Evolutionary conservation across 2,113 vertebrate species (phyloP).

Genomic region (Benitochromis conjunctus): DNA sequence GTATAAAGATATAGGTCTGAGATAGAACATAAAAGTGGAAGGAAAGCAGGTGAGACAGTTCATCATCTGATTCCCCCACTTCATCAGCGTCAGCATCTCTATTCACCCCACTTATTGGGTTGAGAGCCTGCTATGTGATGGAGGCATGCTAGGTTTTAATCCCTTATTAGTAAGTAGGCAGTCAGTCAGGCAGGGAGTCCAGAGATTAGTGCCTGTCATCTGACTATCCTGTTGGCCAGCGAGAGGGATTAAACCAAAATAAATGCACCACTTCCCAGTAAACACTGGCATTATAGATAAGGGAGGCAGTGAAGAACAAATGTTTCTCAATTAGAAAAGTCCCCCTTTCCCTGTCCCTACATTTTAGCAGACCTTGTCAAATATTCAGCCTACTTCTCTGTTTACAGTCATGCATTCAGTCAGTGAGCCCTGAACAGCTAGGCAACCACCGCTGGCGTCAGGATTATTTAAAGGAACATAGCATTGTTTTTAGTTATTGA

Average conservation of each 20-base stretch:
- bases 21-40: not conserved
- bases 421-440: not conserved
- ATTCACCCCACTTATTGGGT: not conserved
- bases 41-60: not conserved
- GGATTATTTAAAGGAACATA: slow-evolving; percentile 18
- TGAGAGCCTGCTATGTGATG: slow-evolving; percentile 6
- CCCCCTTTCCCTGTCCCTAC: not conserved
- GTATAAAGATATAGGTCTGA: not conserved
- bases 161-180: slow-evolving; percentile 43
- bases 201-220: slow-evolving; percentile 63
- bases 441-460: not conserved
- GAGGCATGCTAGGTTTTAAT: slow-evolving; percentile 28
- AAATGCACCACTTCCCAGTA: slow-evolving; percentile 33
- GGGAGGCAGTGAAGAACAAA: not conserved
- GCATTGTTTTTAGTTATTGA: not conserved
- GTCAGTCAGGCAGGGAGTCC: slow-evolving; percentile 13
- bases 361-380: not conserved
- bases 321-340: not conserved
- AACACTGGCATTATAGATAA: slow-evolving; percentile 5
- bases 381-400: not conserved
- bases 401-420: not conserved
- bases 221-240: slow-evolving; percentile 37
- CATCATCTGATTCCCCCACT: not conserved
- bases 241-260: slow-evolving; percentile 47
- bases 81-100: not conserved